phyloP scores from a whole-genome alignment of 2,113 vertebrate species.

The Indicator maculatus region DNA sequence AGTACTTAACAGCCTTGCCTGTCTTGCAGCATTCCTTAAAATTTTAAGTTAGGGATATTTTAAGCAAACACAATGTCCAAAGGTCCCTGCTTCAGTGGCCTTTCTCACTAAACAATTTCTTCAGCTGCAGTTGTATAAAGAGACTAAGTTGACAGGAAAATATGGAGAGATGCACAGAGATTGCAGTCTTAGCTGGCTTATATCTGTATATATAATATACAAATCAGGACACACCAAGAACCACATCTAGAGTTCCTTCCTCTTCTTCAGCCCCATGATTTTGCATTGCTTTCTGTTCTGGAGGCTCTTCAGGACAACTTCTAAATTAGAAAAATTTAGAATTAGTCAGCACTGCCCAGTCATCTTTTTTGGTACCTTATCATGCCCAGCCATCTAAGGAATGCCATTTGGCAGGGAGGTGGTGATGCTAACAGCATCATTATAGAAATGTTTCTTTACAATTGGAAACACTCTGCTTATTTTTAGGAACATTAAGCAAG shows the following conservation, averaged over 20 bases:
- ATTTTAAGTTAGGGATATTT: neutral
- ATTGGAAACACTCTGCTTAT: neutral
- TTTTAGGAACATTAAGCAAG: neutral
- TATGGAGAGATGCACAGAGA: neutral
- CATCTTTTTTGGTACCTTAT: neutral
- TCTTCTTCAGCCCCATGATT: neutral
- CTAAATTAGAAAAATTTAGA: neutral
- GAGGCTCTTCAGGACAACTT: neutral
- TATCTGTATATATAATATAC: neutral
- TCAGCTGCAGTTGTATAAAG: neutral
- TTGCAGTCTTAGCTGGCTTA: neutral
- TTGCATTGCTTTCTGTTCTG: neutral
- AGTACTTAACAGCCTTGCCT: neutral
- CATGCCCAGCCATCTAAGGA: neutral
- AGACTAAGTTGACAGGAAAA: neutral
- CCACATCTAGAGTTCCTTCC: neutral
- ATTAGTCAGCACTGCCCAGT: neutral
- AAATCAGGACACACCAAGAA: neutral
- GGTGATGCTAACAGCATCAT: neutral
- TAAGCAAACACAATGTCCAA: neutral
- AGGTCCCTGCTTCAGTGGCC: neutral
- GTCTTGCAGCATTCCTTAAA: neutral
- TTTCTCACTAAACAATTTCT: neutral
- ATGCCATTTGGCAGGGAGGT: neutral
- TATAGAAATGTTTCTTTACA: neutral